Base-by-base conservation (phyloP, 2,797 vertebrate species). In the Amphiprion clarkii region DNA sequence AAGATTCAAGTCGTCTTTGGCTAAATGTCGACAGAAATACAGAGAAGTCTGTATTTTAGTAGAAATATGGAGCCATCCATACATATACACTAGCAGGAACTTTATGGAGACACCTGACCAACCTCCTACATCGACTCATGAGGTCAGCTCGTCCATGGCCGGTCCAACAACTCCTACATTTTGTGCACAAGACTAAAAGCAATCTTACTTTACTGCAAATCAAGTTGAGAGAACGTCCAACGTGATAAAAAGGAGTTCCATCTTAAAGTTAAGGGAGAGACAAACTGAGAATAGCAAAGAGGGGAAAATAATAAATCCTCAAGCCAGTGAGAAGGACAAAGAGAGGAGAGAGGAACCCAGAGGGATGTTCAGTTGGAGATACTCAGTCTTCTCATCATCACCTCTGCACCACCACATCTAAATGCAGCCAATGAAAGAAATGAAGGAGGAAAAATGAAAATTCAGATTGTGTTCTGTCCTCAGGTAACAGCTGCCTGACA, bases 401-500 rank as follows among this genome's bases (percentile, higher is more conserved):
- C 68, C 60, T 72, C 68, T 75, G 65, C 68, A 69, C 42, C 31
- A 11, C 16, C 1, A 79, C 17, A 84, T 72, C 64, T 67, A 71
- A 87, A 87, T 57, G 67, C 40, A 74, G 57, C n/a, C 9, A 5
- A 29, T 36, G 13, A 6, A 16, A 49, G 6, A 27, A 56, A 44
- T 0, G 3, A 48, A 1, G 23, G 1, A 36, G 19, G 33, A 27
- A 13, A 55, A 23, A 51, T 27, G 27, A 62, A 48, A 5, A 64
- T 46, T 39, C 33, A 66, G 63, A 74, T 58, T 14, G 13, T 36
- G 48, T 75, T 67, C 19, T 57, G 11, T 77, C 55, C 14, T 70
- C 11, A 67, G 68, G 80, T 76, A 87, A 68, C 48, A 75, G 76
- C 49, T 74, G 62, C 70, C 76, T 67, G 54, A 71, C 31, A 65